Base-by-base conservation (phyloP, 2,888 invertebrate genomes). In the Pseudococcus viburni region DNA sequence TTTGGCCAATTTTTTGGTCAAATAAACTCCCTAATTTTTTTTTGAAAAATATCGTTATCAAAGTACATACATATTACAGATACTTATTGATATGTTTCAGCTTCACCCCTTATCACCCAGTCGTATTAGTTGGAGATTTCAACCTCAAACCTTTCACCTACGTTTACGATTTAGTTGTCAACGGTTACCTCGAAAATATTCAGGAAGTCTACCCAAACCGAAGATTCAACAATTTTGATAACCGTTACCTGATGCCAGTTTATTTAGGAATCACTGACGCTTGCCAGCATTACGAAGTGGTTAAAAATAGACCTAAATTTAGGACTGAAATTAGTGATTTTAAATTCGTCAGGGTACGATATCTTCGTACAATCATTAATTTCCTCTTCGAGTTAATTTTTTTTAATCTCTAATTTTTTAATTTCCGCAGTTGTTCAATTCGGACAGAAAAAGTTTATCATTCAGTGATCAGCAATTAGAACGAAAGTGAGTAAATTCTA, bases 81-180 rank as follows among this genome's bases (percentile, higher is more conserved):
- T 51, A 12, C 12, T 51, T 26, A 26, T 11, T 12, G 11, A 26
- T 33, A 0, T 89, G 89, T 89, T 80, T 55, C 55, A 19, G 80
- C 85, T 73, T 59, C 51, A 19, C 80, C 39, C 39, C 51, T 6
- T 95, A 96, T 91, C 91, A 94, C 64, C 98, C 98, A 0, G 94
- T 97, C 7, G 94, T 99, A 89, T 90, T 99, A 89, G 96, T 97
- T 6, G 99, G 99, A 0, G 99, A 99, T 92, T 96, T 99, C 89
- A 99, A 99, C 92, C 94, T 96, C 2, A 93, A 94, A 89, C 97
- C 97, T 0, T 92, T 94, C 77, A 95, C 96, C 68, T 88, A 90
- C 26, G 90, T 90, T 42, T 90, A 90, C 80, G 42, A 89, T n/a
- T 89, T 91, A 59, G 39, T 91, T n/a, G 89, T 89, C 17, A 89